Percentiles rank a stretch among this genome's conserved stretches.
Conservation (phyloP, 2,113 vertebrate genomes). For the Seriola dumerili region DNA sequence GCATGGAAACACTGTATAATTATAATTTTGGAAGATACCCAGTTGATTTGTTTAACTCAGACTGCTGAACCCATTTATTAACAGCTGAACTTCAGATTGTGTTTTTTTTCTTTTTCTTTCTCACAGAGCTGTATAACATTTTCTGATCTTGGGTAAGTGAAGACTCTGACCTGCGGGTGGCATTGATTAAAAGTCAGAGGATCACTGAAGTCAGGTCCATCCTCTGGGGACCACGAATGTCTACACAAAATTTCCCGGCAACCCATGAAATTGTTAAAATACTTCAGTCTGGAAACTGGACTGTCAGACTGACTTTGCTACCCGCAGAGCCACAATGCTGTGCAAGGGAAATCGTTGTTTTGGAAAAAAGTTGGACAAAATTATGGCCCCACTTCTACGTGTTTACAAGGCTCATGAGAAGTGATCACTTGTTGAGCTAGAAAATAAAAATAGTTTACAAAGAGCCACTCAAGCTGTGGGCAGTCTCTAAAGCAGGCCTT, state of each 20-base stretch:
- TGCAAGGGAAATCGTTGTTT: not conserved
- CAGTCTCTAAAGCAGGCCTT: not conserved
- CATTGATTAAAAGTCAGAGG: too few relatives aligned
- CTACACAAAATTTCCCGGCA: not conserved
- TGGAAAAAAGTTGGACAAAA: not conserved
- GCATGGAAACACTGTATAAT: not conserved
- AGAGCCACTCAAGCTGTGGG: slow-evolving; percentile 9
- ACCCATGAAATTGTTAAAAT: not conserved
- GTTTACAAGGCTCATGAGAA: slow-evolving; percentile 1
- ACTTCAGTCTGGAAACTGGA: not conserved
- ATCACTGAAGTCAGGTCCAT: not conserved
- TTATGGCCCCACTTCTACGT: slow-evolving; percentile 5
- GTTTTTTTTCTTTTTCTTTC: too few relatives aligned
- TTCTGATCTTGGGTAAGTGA: too few relatives aligned
- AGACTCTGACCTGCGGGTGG: too few relatives aligned
- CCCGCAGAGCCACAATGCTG: not conserved
- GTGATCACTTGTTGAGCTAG: slow-evolving; percentile 17
- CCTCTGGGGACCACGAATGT: not conserved
- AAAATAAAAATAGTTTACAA: slow-evolving; percentile 8
- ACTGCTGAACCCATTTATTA: not conserved
- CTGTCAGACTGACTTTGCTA: rapidly evolving
- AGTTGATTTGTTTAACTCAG: not conserved
- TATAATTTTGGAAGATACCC: not conserved
- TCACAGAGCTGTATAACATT: too few relatives aligned
- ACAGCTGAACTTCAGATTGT: too few relatives aligned